Evolutionary conservation across 1,140 invertebrate genomes (phyloP), one percentile per base, ranked within the genome.

Genomic region (Eriosoma lanigerum): DNA sequence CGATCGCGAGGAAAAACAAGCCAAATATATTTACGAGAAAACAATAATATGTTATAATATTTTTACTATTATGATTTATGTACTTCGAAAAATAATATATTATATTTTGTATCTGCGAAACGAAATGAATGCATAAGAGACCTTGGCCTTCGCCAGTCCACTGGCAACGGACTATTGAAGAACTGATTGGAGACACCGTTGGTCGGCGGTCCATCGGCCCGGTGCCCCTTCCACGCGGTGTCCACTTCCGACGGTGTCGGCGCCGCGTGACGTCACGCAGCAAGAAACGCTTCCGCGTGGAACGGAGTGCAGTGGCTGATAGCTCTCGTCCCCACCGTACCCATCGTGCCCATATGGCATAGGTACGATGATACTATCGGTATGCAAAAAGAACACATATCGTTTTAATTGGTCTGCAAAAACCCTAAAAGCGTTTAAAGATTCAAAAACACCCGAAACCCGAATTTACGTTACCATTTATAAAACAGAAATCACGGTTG

Each of bases 131-230:
- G 19, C 29, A 29, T 72, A n/a, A n/a, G 24, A 48, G 75, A 78
- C 56, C 56, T 78, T 60, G 75, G 75, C 75, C 75, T 78, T 78
- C 75, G 75, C 75, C 75, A 60, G 75, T 78, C 75, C 54, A 62
- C 73, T 56, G 52, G 54, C 73, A 56, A 76, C 75, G 75, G 75
- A 78, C 75, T 78, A 78, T 78, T 78, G 75, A 78, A 78, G 75
- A 76, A 21, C 56, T 38, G 75, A 48, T 78, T 38, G 56, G 32
- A 78, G 54, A 62, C 56, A 78, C 54, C 73, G 73, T 44, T 76
- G 73, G 75, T 10, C 56, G 75, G 29, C 75, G 56, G 56, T 78
- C 75, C 75, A 62, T 78, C 26, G 72, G 15, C 56, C 56, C 48
- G 66, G 44, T 26, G 66, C 38, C 66, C 73, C 73, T 76, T 76